Percentiles rank a stretch among this genome's conserved stretches.
These are phyloP conservation scores for Antechinus flavipes DNA, from an alignment of 2,113 vertebrate genomes.

Conservation along the genomic window DNA sequence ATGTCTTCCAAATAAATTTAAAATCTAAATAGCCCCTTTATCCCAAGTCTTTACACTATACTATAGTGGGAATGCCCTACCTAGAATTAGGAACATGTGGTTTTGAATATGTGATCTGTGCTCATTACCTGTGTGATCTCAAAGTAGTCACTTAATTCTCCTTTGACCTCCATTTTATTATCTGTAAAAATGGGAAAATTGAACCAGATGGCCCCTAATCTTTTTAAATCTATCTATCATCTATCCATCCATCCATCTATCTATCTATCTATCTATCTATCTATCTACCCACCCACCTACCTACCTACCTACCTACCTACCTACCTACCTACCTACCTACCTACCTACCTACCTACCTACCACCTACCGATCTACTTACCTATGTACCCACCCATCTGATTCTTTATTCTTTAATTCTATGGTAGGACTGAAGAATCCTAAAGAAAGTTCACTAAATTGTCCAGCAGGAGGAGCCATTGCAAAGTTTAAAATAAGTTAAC, in stretches of 20 bases:
- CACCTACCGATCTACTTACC: too few relatives aligned
- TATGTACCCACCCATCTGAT: too few relatives aligned
- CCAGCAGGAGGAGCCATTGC: constrained; percentile 84
- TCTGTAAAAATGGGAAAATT: background rate
- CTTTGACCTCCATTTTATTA: background rate
- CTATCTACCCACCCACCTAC: too few relatives aligned
- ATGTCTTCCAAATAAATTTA: background rate
- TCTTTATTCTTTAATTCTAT: background rate
- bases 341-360: too few relatives aligned
- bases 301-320: too few relatives aligned
- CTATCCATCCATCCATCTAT: too few relatives aligned
- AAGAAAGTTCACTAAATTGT: constrained; percentile 37
- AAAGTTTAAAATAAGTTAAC: constrained; percentile 65
- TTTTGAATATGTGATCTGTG: background rate
- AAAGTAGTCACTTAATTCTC: background rate
- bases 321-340: too few relatives aligned
- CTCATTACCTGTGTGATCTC: background rate
- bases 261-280: too few relatives aligned
- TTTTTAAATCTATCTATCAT: background rate
- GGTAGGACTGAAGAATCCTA: background rate
- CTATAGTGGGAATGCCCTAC: background rate
- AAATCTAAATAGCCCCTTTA: background rate
- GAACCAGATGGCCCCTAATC: background rate
- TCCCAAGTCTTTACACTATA: background rate
- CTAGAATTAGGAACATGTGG: background rate